These are phyloP conservation scores for Mechanitis mazaeus DNA, from an alignment of 2,888 invertebrate species.

Conservation along the genomic window DNA sequence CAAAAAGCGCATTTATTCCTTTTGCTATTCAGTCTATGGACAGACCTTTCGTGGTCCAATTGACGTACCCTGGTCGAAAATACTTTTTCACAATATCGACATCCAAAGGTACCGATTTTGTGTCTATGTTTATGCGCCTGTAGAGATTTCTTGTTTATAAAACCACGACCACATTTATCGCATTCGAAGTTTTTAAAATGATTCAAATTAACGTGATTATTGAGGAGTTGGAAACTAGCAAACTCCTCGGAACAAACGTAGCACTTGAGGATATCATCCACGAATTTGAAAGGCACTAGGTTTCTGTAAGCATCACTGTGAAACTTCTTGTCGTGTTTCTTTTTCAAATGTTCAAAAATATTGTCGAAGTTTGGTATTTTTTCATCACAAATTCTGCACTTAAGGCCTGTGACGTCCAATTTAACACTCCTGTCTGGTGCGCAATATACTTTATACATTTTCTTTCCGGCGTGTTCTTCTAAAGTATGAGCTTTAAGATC, in stretches of 20 bases:
- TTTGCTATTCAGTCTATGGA: too few relatives aligned
- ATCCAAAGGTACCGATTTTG: conserved; percentile 31
- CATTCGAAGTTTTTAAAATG: conserved; percentile 44
- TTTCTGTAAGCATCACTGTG: conserved; percentile 40
- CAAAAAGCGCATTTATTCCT: conserved; percentile 9
- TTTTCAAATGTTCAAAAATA: conserved; percentile 36
- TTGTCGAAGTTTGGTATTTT: conserved; percentile 34
- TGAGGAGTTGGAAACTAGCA: conserved; percentile 37
- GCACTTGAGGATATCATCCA: conserved; percentile 34
- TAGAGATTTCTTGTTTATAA: conserved; percentile 30
- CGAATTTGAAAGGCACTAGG: conserved; percentile 45
- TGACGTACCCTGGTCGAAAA: too few relatives aligned
- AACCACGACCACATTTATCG: conserved; percentile 35
- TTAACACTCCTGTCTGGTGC: conserved; percentile 38
- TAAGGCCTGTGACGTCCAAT: conserved; percentile 51
- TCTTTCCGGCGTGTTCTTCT: conserved; percentile 25
- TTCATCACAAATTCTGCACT: conserved; percentile 46
- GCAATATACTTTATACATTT: conserved; percentile 7
- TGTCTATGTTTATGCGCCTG: conserved; percentile 26
- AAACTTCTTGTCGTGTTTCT: conserved; percentile 36
- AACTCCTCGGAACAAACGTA: conserved; percentile 34
- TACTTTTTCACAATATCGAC: conserved; percentile 32
- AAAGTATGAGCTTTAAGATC: conserved; percentile 43
- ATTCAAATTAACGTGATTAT: conserved; percentile 39
- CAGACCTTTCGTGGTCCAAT: too few relatives aligned